Evolutionary conservation across 2,797 vertebrate species (phyloP).

Genomic region (Adelosebastes latens): DNA sequence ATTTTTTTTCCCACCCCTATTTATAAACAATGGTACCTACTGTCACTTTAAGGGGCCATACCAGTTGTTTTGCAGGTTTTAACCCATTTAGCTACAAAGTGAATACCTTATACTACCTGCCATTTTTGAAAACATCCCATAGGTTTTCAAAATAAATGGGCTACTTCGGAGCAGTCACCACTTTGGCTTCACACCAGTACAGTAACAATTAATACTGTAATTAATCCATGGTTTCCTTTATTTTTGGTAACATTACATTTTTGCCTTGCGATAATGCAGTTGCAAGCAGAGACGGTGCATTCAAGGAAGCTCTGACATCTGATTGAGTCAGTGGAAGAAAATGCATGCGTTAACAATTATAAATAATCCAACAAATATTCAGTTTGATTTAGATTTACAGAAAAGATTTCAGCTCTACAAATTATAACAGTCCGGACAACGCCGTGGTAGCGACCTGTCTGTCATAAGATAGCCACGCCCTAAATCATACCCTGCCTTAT

Average conservation of each 20-base stretch:
- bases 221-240: neutral
- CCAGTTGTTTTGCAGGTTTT: neutral
- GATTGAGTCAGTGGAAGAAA: neutral
- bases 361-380: neutral
- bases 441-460: neutral
- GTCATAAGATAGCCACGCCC: neutral
- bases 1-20: neutral
- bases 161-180: neutral
- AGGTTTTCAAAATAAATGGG: neutral
- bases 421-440: neutral
- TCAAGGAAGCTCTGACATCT: neutral
- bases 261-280: neutral
- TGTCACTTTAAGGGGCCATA: neutral
- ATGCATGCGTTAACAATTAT: neutral
- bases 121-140: neutral
- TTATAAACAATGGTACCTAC: neutral
- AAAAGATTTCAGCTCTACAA: neutral
- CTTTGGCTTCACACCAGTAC: neutral
- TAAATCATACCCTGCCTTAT: neutral
- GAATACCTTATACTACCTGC: neutral
- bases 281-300: neutral
- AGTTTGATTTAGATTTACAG: neutral
- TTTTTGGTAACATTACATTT: neutral
- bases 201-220: neutral
- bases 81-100: neutral